Evolutionary conservation across 1,140 invertebrate species (phyloP), one percentile per base, ranked within the genome.

Genomic region (Microplitis mediator): DNA sequence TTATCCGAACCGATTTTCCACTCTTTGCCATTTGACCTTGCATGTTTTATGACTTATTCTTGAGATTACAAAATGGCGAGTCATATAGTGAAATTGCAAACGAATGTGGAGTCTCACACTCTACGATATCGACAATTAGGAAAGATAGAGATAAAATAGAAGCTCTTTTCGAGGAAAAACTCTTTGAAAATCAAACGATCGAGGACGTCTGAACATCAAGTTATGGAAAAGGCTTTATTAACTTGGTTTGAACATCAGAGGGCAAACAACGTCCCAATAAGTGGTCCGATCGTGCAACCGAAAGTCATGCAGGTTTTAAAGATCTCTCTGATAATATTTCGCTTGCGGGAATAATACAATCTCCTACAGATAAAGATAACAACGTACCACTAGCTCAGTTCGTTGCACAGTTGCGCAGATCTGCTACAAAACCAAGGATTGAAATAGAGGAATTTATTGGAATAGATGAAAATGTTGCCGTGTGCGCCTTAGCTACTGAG

Each of bases 181-280:
- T 54, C 52, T 54, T 54, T 54, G 52, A 54, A 54, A 54, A 54
- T 54, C 13, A 54, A 16, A 54, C 52, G 52, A 54, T 14, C 52
- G 52, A 54, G 9, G 52, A 54, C 14, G n/a, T 54, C 52, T 54
- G 52, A 54, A 54, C 52, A 16, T 54, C 13, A 54, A 54, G 52
- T 54, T 54, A 54, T 54, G 52, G 52, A 54, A 54, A 13, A 54
- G 52, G 52, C 52, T 54, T 16, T 54, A 54, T 54, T 54, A 54
- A 54, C 52, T 54, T 54, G 52, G 52, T n/a, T 54, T 54, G n/a
- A 54, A 54, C 52, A 54, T 16, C 52, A 54, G 52, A 54, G 52
- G 52, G 4, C 4, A 31, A 58, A 58, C 4, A 58, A 58, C 23
- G 9, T 54, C 4, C 54, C 16, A 16, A 58, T 58, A 4, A 58